A percentile compares a stretch with the other conserved stretches of the same genome.
phyloP scores from a whole-genome alignment of 1,140 invertebrate species.

The Diploscapter pachys region DNA sequence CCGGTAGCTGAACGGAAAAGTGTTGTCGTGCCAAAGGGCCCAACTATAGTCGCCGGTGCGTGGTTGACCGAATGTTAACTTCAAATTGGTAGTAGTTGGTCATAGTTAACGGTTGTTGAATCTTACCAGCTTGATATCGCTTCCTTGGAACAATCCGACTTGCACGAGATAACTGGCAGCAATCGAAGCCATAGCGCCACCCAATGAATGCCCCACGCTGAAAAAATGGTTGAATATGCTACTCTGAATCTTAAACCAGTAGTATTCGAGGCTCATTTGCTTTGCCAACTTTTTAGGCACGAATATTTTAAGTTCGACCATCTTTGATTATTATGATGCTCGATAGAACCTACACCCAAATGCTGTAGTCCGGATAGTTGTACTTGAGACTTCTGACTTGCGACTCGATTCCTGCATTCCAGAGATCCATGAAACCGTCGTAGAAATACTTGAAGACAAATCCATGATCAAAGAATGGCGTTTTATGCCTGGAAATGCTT shows the following conservation, averaged over 20 bases:
- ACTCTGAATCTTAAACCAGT: neutral
- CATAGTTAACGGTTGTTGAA: neutral
- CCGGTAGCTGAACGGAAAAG: slow-evolving; percentile 30
- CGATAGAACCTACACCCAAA: slow-evolving; percentile 16
- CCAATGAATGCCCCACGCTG: slow-evolving; percentile 34
- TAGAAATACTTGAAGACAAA: slow-evolving; percentile 40
- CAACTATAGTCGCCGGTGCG: slow-evolving; percentile 34
- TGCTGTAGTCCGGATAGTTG: slow-evolving; percentile 32
- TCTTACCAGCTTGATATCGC: slow-evolving; percentile 8
- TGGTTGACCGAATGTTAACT: slow-evolving; percentile 35
- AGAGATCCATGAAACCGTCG: slow-evolving; percentile 32
- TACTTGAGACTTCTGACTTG: slow-evolving; percentile 22
- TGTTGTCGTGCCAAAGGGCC: slow-evolving; percentile 25
- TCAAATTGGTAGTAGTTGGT: neutral
- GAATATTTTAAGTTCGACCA: too few relatives aligned
- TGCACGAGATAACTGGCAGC: slow-evolving; percentile 28
- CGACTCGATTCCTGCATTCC: slow-evolving; percentile 30
- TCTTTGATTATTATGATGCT: neutral
- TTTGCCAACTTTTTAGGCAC: too few relatives aligned
- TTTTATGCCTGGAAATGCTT: slow-evolving; percentile 1
- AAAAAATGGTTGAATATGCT: neutral
- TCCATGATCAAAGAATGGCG: slow-evolving; percentile 31
- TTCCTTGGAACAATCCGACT: slow-evolving; percentile 13
- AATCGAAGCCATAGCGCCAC: slow-evolving; percentile 34
- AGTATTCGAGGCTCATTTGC: too few relatives aligned